Percentiles rank a stretch among this genome's conserved stretches.
Conservation (phyloP, 2,113 vertebrate genomes). For the Kryptolebias marmoratus region DNA sequence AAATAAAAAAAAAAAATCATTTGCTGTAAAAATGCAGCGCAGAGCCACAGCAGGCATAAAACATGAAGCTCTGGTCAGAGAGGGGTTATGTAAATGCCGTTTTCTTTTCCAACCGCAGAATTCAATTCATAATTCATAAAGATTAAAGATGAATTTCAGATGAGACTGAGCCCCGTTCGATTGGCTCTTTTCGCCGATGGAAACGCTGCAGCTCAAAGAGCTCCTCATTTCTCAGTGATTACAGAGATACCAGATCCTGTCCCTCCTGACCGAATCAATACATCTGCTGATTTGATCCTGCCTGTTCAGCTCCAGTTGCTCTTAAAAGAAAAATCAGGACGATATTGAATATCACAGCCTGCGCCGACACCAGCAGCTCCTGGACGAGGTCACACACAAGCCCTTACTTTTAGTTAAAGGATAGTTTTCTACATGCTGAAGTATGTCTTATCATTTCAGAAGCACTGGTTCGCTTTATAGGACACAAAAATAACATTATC, state of each 20-base stretch:
- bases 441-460: background rate
- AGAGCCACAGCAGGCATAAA: constrained; percentile 62
- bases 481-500: too few relatives aligned
- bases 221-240: constrained; percentile 59
- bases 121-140: constrained; percentile 81
- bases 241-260: constrained; percentile 58
- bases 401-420: background rate
- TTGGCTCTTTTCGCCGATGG: constrained; percentile 46
- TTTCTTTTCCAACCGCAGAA: constrained; percentile 42
- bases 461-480: background rate
- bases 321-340: constrained; percentile 31
- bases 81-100: constrained; percentile 73
- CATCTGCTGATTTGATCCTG: constrained; percentile 60
- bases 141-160: constrained; percentile 74
- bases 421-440: background rate
- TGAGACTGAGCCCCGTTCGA: constrained; percentile 56
- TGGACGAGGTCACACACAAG: background rate
- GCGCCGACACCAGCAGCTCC: background rate
- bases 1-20: constrained; percentile 42
- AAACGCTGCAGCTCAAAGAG: constrained; percentile 59
- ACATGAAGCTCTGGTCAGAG: constrained; percentile 71
- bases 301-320: constrained; percentile 42
- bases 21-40: constrained; percentile 48
- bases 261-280: constrained; percentile 71
- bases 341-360: constrained; percentile 40